Evolutionary conservation across 2,113 vertebrate species (phyloP).

Genomic region (Etheostoma spectabile): DNA sequence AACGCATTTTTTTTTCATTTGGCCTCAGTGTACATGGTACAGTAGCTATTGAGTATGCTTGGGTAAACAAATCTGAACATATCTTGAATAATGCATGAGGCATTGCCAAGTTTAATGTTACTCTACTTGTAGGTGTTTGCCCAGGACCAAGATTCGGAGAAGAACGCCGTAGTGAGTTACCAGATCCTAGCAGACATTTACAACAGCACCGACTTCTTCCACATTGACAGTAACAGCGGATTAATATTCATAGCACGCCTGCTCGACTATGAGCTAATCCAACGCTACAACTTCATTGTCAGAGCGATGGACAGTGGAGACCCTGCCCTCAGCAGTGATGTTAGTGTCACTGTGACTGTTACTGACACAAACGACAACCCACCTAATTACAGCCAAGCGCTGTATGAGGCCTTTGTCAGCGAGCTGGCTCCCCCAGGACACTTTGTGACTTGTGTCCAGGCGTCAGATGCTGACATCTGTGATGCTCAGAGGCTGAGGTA

Average conservation of each 20-base stretch:
- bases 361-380: slow-evolving; percentile 96
- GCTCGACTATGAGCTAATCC: slow-evolving; percentile 92
- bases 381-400: slow-evolving; percentile 91
- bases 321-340: slow-evolving; percentile 91
- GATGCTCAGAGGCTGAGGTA: slow-evolving; percentile 89
- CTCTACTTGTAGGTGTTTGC: slow-evolving; percentile 84
- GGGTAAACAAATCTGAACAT: slow-evolving; percentile 37
- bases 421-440: slow-evolving; percentile 94
- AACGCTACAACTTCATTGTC: slow-evolving; percentile 90
- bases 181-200: slow-evolving; percentile 94
- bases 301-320: slow-evolving; percentile 91
- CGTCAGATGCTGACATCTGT: slow-evolving; percentile 93
- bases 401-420: slow-evolving; percentile 94
- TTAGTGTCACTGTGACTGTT: slow-evolving; percentile 89
- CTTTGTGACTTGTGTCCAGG: slow-evolving; percentile 97
- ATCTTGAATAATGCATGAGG: slow-evolving; percentile 60
- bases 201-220: slow-evolving; percentile 95
- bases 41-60: slow-evolving; percentile 12
- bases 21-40: neutral
- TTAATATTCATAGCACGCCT: slow-evolving; percentile 90
- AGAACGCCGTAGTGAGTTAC: slow-evolving; percentile 89
- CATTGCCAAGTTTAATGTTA: slow-evolving; percentile 21
- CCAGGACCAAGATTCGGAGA: slow-evolving; percentile 91
- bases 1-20: slow-evolving; percentile 38
- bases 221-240: slow-evolving; percentile 91